phyloP scores from a whole-genome alignment of 2,113 vertebrate species.

The Tiliqua scincoides region DNA sequence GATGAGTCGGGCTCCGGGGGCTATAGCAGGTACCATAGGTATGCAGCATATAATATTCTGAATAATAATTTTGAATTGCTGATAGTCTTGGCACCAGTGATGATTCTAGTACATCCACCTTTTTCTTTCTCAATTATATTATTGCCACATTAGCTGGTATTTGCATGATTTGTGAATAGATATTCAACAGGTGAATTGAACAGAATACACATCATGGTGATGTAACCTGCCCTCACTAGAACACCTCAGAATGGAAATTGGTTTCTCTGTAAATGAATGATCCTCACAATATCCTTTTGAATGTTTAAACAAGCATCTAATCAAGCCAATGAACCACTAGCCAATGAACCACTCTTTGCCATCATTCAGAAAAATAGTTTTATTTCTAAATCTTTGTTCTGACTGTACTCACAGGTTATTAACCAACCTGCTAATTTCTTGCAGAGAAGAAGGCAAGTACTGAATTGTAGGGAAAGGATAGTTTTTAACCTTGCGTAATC shows the following conservation, averaged over 20 bases:
- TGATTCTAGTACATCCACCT: background rate
- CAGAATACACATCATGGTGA: background rate
- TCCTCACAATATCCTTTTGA: background rate
- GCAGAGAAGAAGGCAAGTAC: background rate
- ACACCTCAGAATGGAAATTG: too few species aligned
- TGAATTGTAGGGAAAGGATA: too few species aligned
- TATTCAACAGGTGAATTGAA: background rate
- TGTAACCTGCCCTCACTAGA: background rate
- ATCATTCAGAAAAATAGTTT: too few species aligned
- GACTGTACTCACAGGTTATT: background rate
- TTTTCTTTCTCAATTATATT: too few species aligned
- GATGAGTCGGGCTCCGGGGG: conserved; percentile 53
- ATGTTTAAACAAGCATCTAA: background rate
- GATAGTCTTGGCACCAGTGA: background rate
- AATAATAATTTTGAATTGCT: background rate
- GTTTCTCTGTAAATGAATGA: too few species aligned
- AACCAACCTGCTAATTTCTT: background rate
- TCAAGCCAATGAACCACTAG: too few species aligned
- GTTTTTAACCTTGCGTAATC: background rate
- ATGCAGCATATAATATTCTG: conserved; percentile 9
- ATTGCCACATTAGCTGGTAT: background rate
- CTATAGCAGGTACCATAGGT: conserved; percentile 56
- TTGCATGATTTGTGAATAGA: background rate
- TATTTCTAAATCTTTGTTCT: background rate
- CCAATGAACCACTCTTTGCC: too few species aligned